Conservation (phyloP, 2,797 vertebrate species). For the Buceros bicornis region DNA sequence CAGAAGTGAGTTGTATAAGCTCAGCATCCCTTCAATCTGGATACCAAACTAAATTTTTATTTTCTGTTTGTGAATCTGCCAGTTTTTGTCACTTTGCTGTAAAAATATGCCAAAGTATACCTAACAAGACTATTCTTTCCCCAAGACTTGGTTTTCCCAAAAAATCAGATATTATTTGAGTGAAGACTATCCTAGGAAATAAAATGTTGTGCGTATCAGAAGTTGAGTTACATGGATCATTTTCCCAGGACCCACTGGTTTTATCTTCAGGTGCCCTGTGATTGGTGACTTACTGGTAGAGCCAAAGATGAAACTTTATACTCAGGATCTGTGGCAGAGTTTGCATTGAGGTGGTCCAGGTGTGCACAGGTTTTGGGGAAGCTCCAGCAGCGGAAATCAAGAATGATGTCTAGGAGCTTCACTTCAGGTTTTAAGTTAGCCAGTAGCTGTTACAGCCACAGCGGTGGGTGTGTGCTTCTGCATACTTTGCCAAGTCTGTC, state of each 20-base stretch:
- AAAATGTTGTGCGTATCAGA: not conserved
- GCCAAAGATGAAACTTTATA: not conserved
- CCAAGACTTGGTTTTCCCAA: not conserved
- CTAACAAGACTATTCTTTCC: not conserved
- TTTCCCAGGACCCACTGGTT: not conserved
- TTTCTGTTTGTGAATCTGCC: not conserved
- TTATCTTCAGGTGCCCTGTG: not conserved
- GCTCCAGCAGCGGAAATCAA: not conserved
- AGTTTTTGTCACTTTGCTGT: not conserved
- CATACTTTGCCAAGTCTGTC: not conserved
- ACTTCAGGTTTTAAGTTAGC: not conserved
- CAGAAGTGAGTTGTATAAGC: not conserved
- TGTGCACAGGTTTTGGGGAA: not conserved
- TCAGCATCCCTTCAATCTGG: not conserved
- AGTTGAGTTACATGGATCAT: not conserved
- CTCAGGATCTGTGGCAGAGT: fast-evolving
- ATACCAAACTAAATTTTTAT: not conserved
- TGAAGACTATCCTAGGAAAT: not conserved
- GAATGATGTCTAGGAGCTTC: not conserved
- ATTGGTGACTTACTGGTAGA: not conserved
- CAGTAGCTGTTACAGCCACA: not conserved
- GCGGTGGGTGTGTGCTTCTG: fast-evolving
- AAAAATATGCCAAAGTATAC: not conserved
- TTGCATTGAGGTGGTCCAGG: not conserved
- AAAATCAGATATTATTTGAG: fast-evolving